These are phyloP conservation scores for Gryon sp. DNA, from an alignment of 1,140 invertebrate genomes.

Conservation along the genomic window DNA sequence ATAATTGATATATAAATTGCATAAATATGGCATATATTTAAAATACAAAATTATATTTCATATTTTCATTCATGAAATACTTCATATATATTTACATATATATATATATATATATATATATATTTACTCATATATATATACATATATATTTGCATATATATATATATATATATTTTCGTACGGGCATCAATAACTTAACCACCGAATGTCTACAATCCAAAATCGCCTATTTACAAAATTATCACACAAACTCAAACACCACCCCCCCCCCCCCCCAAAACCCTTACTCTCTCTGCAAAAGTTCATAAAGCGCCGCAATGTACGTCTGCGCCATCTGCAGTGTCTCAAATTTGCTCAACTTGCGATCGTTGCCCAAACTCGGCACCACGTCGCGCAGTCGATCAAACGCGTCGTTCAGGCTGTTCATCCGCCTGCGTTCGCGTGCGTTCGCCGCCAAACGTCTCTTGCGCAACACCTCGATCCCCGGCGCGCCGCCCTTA, in stretches of 20 bases:
- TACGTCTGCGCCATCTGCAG: conserved; percentile 95
- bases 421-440: conserved; percentile 90
- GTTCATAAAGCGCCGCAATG: conserved; percentile 86
- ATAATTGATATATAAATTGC: too few relatives aligned
- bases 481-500: conserved; percentile 77
- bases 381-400: conserved; percentile 89
- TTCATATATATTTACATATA: conserved; percentile 25
- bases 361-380: conserved; percentile 86
- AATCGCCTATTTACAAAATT: conserved; percentile 43
- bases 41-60: too few relatives aligned
- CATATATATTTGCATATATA: too few relatives aligned
- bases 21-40: too few relatives aligned
- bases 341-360: conserved; percentile 93
- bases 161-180: too few relatives aligned
- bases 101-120: too few relatives aligned
- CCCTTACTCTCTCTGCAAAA: conserved; percentile 67
- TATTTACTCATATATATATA: too few relatives aligned
- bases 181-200: conserved; percentile 35
- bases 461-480: conserved; percentile 82
- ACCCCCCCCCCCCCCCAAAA: too few relatives aligned
- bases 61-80: too few relatives aligned
- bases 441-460: conserved; percentile 88
- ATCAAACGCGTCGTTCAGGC: conserved; percentile 91
- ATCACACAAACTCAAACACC: conserved; percentile 25
- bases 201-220: conserved; percentile 22